Conservation (phyloP, 1,140 invertebrate genomes). For the Proctacanthus coquilletti region DNA sequence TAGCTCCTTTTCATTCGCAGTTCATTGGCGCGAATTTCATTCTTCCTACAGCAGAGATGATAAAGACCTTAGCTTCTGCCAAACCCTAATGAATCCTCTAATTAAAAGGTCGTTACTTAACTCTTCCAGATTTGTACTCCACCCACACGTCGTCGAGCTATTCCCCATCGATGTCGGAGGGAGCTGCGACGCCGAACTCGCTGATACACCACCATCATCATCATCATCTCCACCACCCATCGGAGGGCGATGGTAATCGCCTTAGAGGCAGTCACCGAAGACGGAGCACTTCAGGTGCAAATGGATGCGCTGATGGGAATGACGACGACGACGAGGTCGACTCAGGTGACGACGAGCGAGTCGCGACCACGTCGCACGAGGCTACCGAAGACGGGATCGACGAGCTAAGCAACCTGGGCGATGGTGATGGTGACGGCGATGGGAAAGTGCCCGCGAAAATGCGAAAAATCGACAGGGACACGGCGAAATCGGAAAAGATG, state of each 20-base stretch:
- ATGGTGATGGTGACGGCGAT: conserved; percentile 12
- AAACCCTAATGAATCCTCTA: too few species aligned
- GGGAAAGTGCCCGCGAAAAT: conserved; percentile 25
- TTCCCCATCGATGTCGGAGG: conserved; percentile 27
- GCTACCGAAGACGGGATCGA: too few species aligned
- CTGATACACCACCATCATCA: conserved; percentile 7
- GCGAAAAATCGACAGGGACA: conserved; percentile 17
- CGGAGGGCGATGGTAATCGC: not conserved
- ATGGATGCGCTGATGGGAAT: not conserved
- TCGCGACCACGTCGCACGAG: conserved; percentile 9
- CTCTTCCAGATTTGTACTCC: conserved; percentile 26
- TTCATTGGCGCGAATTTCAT: too few species aligned
- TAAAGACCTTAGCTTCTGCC: too few species aligned
- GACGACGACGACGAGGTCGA: conserved; percentile 7
- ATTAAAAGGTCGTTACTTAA: too few species aligned
- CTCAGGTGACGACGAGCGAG: conserved; percentile 6
- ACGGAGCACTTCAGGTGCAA: not conserved
- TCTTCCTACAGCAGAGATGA: too few species aligned
- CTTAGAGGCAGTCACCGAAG: not conserved
- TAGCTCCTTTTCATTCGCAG: too few species aligned
- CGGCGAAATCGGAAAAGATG: conserved; percentile 24
- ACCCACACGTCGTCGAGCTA: conserved; percentile 28
- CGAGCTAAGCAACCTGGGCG: not conserved
- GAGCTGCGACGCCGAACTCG: conserved; percentile 24
- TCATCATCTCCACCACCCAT: conserved; percentile 1